phyloP scores from a whole-genome alignment of 2,797 vertebrate genomes.

The Malurus leucopterus region DNA sequence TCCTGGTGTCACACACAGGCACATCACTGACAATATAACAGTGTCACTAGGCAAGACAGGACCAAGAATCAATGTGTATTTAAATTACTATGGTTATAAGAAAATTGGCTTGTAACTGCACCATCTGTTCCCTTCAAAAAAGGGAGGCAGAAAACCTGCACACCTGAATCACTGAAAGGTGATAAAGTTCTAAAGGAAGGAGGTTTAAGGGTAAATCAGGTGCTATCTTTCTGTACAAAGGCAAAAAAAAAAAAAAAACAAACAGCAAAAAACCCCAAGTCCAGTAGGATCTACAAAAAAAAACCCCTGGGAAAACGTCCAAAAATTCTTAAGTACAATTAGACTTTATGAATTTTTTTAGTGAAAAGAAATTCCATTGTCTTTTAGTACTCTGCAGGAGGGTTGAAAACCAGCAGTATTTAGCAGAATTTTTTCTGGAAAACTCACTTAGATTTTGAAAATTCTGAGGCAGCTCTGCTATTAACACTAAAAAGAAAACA shows the following conservation, averaged over 20 bases:
- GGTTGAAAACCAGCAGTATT: background rate
- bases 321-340: background rate
- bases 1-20: background rate
- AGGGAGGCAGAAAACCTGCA: background rate
- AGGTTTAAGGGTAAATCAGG: background rate
- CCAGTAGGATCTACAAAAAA: background rate
- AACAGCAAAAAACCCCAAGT: background rate
- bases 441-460: background rate
- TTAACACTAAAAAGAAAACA: background rate
- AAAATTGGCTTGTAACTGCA: background rate
- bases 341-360: background rate
- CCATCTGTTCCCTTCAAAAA: background rate
- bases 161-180: background rate
- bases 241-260: background rate
- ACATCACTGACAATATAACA: background rate
- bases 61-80: background rate
- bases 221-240: background rate
- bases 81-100: background rate
- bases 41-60: background rate
- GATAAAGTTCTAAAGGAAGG: background rate
- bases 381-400: background rate
- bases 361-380: background rate
- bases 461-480: background rate
- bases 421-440: background rate
- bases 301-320: background rate